Evolutionary conservation across 1,140 invertebrate species (phyloP).

Genomic region (Marisa cornuarietis): DNA sequence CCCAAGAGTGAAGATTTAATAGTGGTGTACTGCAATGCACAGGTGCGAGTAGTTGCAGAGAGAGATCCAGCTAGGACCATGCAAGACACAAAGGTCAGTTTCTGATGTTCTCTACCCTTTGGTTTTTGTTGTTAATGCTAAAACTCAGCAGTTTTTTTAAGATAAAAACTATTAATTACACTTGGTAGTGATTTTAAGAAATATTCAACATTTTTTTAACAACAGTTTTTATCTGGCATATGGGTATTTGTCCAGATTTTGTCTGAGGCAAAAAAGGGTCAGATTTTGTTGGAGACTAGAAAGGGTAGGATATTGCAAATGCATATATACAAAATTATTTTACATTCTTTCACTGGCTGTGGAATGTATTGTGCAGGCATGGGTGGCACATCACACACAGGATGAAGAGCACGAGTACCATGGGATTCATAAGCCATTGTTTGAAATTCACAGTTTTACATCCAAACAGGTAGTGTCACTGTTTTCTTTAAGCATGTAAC

Average conservation of each 20-base stretch:
- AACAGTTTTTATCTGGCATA: no score
- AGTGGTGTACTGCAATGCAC: neutral
- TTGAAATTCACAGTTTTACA: slow-evolving; percentile 57
- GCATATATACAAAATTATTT: no score
- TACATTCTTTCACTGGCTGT: neutral
- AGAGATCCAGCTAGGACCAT: slow-evolving; percentile 54
- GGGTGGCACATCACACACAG: slow-evolving; percentile 41
- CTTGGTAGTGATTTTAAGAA: no score
- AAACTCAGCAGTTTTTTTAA: no score
- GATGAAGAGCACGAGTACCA: slow-evolving; percentile 47
- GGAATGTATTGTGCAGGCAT: slow-evolving; percentile 42
- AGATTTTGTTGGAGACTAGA: no score
- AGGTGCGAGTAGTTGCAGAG: slow-evolving; percentile 61
- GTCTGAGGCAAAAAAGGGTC: no score
- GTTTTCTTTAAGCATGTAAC: neutral
- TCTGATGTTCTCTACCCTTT: no score
- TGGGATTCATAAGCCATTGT: slow-evolving; percentile 55
- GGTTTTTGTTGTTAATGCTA: no score
- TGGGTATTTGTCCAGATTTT: no score
- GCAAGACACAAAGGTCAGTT: slow-evolving; percentile 51
- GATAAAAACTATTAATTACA: no score
- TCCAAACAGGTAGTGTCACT: slow-evolving; percentile 52
- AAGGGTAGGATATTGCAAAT: no score
- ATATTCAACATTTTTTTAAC: no score
- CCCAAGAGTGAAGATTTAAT: slow-evolving; percentile 1